These are phyloP conservation scores for Lepilemur septentrionalis DNA, from an alignment of 2,797 vertebrate genomes.

Conservation along the genomic window DNA sequence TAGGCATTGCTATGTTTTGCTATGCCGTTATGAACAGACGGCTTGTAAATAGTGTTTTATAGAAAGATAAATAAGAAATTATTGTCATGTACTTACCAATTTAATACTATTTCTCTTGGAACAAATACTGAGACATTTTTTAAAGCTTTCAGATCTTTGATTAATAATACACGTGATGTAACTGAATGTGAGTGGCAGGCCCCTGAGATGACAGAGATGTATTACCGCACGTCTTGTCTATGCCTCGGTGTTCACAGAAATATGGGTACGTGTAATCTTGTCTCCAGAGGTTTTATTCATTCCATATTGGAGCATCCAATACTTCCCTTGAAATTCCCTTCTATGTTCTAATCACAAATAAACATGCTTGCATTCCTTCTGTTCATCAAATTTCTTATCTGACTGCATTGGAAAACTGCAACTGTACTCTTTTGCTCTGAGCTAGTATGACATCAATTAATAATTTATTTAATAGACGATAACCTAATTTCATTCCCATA, in stretches of 20 bases:
- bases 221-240: background rate
- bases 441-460: background rate
- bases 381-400: background rate
- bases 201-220: background rate
- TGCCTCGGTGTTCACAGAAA: background rate
- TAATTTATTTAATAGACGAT: constrained; percentile 34
- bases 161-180: background rate
- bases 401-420: background rate
- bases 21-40: background rate
- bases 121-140: background rate
- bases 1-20: background rate
- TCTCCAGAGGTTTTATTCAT: background rate
- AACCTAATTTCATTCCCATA: constrained; percentile 29
- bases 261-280: background rate
- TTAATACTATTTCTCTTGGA: background rate
- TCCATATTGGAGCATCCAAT: background rate
- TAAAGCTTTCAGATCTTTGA: background rate
- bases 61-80: background rate
- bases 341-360: background rate
- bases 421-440: background rate
- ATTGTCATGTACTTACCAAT: background rate
- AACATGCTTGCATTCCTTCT: background rate
- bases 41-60: background rate
- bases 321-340: background rate
- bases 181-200: background rate